Percentiles rank a stretch among this genome's conserved stretches.
Evolutionary conservation across 2,113 vertebrate species (phyloP).

Genomic region (Rhea pennata): DNA sequence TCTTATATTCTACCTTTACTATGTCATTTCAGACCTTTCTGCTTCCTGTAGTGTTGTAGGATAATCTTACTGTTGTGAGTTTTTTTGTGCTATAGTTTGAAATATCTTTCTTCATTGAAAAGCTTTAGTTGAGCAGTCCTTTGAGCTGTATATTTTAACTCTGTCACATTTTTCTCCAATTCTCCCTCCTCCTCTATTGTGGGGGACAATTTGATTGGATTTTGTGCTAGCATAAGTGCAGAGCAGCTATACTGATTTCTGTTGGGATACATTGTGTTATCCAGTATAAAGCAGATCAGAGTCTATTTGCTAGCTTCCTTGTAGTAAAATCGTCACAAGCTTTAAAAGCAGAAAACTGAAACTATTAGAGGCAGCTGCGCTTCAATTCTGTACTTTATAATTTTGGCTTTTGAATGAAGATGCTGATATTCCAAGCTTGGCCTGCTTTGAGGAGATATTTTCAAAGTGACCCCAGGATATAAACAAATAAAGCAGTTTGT

Average conservation of each 20-base stretch:
- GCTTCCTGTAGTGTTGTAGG: rapidly evolving
- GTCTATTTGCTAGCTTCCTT: background rate
- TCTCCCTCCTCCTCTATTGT: background rate
- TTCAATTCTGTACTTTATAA: background rate
- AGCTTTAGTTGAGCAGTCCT: background rate
- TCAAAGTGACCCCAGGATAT: background rate
- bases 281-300: rapidly evolving
- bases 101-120: background rate
- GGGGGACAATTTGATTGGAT: background rate
- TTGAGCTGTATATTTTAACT: background rate
- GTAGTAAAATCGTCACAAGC: background rate
- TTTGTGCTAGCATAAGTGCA: background rate
- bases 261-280: background rate
- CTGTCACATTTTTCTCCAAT: background rate
- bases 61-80: background rate
- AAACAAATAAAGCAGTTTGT: background rate
- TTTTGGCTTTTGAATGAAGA: background rate
- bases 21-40: background rate
- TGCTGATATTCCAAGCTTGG: background rate
- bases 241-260: background rate
- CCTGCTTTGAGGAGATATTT: background rate
- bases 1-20: background rate
- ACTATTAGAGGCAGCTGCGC: background rate
- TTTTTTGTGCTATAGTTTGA: background rate
- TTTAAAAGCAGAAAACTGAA: background rate